Conservation (phyloP, 2,113 vertebrate species). For the Thryonomys swinderianus region DNA sequence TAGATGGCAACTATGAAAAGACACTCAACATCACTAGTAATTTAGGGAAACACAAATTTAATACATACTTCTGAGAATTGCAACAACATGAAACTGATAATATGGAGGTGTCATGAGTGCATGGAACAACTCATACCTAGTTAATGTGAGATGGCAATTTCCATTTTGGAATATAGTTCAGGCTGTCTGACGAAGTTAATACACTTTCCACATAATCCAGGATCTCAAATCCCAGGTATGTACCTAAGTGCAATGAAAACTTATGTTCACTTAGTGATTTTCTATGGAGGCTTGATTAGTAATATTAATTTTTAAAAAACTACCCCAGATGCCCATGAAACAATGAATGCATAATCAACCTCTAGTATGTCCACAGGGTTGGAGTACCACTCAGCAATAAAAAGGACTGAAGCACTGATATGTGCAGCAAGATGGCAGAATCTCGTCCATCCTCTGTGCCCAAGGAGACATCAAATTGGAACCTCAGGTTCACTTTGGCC, state of each 20-base stretch:
- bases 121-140: neutral
- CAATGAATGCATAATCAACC: neutral
- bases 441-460: neutral
- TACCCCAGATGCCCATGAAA: neutral
- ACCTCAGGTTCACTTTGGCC: neutral
- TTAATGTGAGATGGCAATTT: neutral
- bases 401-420: neutral
- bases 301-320: neutral
- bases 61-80: neutral
- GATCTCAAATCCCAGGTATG: neutral
- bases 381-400: neutral
- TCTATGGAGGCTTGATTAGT: neutral
- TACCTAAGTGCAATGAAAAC: neutral
- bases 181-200: neutral
- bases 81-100: neutral
- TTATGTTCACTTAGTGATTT: neutral
- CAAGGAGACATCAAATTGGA: neutral
- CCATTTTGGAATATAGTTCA: neutral
- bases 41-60: neutral
- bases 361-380: neutral
- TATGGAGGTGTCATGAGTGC: neutral
- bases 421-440: rapidly evolving
- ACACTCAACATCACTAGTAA: neutral
- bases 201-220: neutral
- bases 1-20: neutral